Percentiles rank a stretch among this genome's conserved stretches.
phyloP scores from a whole-genome alignment of 64 coral and sea anemone species.

The Montipora foliosa region DNA sequence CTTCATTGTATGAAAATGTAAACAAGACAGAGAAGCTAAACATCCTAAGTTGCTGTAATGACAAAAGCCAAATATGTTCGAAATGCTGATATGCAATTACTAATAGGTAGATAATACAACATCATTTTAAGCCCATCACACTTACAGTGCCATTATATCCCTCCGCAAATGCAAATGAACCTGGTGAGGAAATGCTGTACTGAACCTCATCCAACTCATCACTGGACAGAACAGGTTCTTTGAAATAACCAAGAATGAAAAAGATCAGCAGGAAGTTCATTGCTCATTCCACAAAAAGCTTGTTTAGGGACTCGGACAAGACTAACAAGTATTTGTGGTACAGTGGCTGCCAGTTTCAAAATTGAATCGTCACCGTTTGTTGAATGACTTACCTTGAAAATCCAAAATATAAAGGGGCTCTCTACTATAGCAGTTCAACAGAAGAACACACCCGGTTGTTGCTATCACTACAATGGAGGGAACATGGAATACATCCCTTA shows the following conservation, averaged over 20 bases:
- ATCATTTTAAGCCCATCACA: neutral
- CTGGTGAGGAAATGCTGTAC: slow-evolving; percentile 77
- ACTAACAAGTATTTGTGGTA: too few relatives aligned
- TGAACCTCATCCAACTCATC: slow-evolving; percentile 83
- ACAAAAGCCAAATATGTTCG: too few relatives aligned
- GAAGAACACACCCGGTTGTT: slow-evolving; percentile 78
- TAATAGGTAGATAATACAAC: too few relatives aligned
- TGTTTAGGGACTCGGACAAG: neutral
- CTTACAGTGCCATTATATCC: slow-evolving; percentile 26
- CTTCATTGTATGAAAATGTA: too few relatives aligned
- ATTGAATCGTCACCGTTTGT: too few relatives aligned
- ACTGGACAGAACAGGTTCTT: slow-evolving; percentile 88
- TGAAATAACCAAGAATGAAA: neutral
- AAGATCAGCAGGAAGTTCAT: neutral
- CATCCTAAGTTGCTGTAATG: too few relatives aligned
- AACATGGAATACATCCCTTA: slow-evolving; percentile 88
- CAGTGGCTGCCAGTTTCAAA: too few relatives aligned
- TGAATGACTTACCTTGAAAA: slow-evolving; percentile 61
- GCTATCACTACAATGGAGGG: slow-evolving; percentile 77
- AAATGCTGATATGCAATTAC: too few relatives aligned
- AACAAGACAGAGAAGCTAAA: too few relatives aligned
- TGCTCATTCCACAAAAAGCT: neutral
- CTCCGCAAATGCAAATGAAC: slow-evolving; percentile 89
- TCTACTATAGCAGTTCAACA: slow-evolving; percentile 94
- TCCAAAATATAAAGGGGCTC: slow-evolving; percentile 80